These are phyloP conservation scores for Drosophila sulfurigaster DNA, from an alignment of 1,140 invertebrate genomes.

Conservation along the genomic window DNA sequence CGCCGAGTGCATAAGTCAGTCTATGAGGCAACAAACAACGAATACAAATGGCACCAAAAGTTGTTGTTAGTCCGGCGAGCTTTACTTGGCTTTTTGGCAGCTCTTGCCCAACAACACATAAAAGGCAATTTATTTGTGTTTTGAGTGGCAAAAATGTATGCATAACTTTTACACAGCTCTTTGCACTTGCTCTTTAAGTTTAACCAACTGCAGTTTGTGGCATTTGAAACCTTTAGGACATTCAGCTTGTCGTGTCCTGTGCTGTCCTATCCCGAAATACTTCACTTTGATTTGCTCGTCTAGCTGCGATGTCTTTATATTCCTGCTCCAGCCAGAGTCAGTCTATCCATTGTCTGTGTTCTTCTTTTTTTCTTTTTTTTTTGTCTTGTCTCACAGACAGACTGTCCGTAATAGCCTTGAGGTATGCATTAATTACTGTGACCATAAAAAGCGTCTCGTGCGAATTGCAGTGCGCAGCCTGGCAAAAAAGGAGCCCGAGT, in stretches of 20 bases:
- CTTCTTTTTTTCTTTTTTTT: constrained; percentile 1
- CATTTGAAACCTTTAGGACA: neutral
- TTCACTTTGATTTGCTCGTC: constrained; percentile 13
- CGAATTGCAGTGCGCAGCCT: constrained; percentile 45
- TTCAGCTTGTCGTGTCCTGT: neutral
- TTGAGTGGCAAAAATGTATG: constrained; percentile 5
- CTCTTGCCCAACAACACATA: constrained; percentile 26
- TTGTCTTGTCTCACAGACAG: neutral
- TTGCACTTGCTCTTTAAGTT: neutral
- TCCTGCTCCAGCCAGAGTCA: constrained; percentile 5
- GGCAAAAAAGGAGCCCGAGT: neutral
- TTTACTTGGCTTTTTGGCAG: constrained; percentile 59
- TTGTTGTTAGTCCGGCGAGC: constrained; percentile 46
- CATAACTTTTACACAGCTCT: constrained; percentile 9
- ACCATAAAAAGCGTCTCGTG: constrained; percentile 66
- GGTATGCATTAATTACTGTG: constrained; percentile 79
- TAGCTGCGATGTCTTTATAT: constrained; percentile 28
- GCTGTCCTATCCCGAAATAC: neutral
- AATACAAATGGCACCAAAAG: constrained; percentile 31
- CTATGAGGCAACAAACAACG: constrained; percentile 28
- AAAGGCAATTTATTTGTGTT: constrained; percentile 49
- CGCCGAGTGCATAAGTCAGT: constrained; percentile 79
- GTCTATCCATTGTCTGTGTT: constrained; percentile 33
- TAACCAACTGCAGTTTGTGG: neutral
- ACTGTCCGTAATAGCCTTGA: constrained; percentile 65